These are phyloP conservation scores for Hirundo rustica DNA, from an alignment of 2,797 vertebrate species.

Conservation along the genomic window DNA sequence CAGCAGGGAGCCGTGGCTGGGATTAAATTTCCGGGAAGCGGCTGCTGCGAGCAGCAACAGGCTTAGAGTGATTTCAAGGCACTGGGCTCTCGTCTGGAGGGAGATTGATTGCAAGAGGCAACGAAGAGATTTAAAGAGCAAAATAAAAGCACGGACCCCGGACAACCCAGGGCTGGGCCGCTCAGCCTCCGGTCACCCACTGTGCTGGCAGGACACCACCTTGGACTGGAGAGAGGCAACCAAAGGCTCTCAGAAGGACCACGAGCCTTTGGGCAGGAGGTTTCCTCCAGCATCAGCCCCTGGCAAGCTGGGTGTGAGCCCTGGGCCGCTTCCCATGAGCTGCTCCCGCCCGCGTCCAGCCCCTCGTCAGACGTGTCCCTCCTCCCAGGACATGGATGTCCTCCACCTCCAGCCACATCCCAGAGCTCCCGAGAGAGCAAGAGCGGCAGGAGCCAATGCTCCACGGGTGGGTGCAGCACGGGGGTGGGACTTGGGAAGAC, in stretches of 20 bases:
- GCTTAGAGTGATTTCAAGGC: slow-evolving; percentile 39
- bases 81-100: not conserved
- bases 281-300: not conserved
- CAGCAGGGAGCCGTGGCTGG: not conserved
- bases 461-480: not conserved
- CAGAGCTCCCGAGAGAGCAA: not conserved
- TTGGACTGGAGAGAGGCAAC: not conserved
- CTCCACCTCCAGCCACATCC: not conserved
- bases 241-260: not conserved
- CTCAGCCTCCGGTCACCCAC: not conserved
- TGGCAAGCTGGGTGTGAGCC: not conserved
- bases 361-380: not conserved
- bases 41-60: not conserved
- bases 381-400: not conserved
- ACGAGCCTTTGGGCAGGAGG: not conserved
- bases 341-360: not conserved
- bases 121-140: slow-evolving; percentile 30
- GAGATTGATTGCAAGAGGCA: slow-evolving; percentile 31
- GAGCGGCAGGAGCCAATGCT: not conserved
- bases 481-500: not conserved
- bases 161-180: not conserved
- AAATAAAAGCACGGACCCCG: slow-evolving; percentile 15
- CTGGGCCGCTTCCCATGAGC: not conserved
- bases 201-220: not conserved
- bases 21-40: not conserved